Conservation (phyloP, 1,140 invertebrate genomes). For the Octopus sinensis region DNA sequence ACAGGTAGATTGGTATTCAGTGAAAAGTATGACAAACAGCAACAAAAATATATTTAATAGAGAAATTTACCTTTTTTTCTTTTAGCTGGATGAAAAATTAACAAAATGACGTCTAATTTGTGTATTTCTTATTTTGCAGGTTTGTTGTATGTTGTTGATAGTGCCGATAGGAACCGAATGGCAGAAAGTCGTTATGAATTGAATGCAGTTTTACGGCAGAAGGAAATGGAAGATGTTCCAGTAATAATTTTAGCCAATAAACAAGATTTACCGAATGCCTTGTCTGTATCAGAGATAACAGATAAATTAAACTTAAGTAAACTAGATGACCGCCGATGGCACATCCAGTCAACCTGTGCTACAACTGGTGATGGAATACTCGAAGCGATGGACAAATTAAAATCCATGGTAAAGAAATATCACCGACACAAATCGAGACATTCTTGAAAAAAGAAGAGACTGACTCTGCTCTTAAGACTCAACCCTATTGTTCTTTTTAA, state of each 20-base stretch:
- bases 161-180: constrained; percentile 94
- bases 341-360: constrained; percentile 44
- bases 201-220: constrained; percentile 53
- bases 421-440: constrained; percentile 12
- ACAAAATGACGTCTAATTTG: background rate
- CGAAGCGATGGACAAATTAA: constrained; percentile 43
- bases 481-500: too few species aligned
- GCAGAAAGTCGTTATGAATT: constrained; percentile 90
- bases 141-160: constrained; percentile 96
- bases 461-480: background rate
- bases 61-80: background rate
- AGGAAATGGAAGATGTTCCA: constrained; percentile 37
- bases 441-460: background rate
- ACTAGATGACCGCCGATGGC: constrained; percentile 39
- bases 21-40: background rate
- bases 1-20: background rate
- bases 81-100: background rate
- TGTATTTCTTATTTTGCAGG: constrained; percentile 59
- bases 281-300: constrained; percentile 31
- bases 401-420: constrained; percentile 41
- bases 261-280: constrained; percentile 42
- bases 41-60: background rate
- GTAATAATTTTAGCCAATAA: constrained; percentile 48
- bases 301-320: constrained; percentile 36
- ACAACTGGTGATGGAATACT: constrained; percentile 46